phyloP scores from a whole-genome alignment of 2,888 invertebrate species.

The Tineola bisselliella region DNA sequence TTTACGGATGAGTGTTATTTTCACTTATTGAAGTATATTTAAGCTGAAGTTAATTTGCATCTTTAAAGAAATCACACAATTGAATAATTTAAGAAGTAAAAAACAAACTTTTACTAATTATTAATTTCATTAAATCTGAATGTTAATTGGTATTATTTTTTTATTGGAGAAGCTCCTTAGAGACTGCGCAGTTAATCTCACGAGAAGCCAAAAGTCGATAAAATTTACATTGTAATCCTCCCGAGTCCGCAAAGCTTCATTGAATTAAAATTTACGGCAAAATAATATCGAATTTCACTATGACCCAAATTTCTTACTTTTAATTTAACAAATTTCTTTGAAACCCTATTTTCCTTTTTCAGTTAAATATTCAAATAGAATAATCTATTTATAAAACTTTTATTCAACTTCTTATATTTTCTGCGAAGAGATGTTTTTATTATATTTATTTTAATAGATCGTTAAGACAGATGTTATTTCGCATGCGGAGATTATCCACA shows the following conservation, averaged over 20 bases:
- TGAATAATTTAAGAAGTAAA: background rate
- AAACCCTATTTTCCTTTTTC: background rate
- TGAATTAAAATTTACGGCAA: slow-evolving; percentile 14
- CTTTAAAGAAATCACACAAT: too few species aligned
- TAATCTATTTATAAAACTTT: background rate
- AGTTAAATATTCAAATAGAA: background rate
- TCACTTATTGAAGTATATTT: too few species aligned
- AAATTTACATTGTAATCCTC: slow-evolving; percentile 38
- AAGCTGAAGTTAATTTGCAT: too few species aligned
- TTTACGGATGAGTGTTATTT: background rate
- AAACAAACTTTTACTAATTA: background rate
- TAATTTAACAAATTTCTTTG: background rate
- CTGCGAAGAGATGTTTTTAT: background rate
- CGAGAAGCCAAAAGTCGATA: slow-evolving; percentile 26
- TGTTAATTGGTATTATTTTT: slow-evolving; percentile 1
- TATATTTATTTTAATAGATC: too few species aligned
- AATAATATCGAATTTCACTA: slow-evolving; percentile 16
- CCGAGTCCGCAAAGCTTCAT: slow-evolving; percentile 14
- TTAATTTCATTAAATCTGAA: background rate
- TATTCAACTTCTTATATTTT: background rate
- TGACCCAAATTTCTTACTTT: background rate
- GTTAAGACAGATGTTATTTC: too few species aligned
- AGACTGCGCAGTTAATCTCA: slow-evolving; percentile 10
- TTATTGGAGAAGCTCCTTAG: background rate
- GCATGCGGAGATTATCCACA: too few species aligned